Base-by-base conservation (phyloP, 2,113 vertebrate species). In the Dunckerocampus dactyliophorus region DNA sequence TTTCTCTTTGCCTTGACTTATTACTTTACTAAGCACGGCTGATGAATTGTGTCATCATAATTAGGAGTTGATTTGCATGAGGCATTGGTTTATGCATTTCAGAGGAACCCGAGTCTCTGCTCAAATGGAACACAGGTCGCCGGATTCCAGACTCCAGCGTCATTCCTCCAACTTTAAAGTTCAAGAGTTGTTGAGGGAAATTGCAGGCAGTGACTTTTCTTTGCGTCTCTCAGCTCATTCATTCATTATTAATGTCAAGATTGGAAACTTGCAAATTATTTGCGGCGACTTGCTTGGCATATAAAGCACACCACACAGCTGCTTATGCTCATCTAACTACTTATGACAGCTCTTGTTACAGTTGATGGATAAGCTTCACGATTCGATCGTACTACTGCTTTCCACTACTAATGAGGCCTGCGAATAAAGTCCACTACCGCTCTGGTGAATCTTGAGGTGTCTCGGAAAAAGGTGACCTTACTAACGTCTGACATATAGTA, bases 211-310 rank as follows among this genome's bases (percentile, higher is more conserved):
- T 80, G 93, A 93, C 91, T 43, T 43, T 43, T 43, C 13, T 43
- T 43, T 14, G 31, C 31, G 7, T 34, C 4, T 34, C 31, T 34
- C 31, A 34, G 31, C 31, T 34, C 31, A 8, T 34, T 34, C 31
- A 34, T 34, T 34, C 31, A 34, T 90, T 92, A 95, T 96, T 95
- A 94, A 92, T 92, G 93, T 93, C 92, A 90, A 91, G 89, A 89
- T 90, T 86, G 90, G 89, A 87, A 93, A 90, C 89, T 90, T 91
- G 92, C 91, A 91, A 94, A 94, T 93, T 94, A 89, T 92, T 92
- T 83, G 77, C 89, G 90, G 91, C 81, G 87, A 86, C 79, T 82
- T 86, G 82, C 91, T 93, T 92, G 91, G 93, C 92, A 95, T 95
- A 93, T 92, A 93, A 95, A 96, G 90, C 89, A 92, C 90, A 75